Base-by-base conservation (phyloP, 2,888 invertebrate species). In the Zygogramma bicolorata region DNA sequence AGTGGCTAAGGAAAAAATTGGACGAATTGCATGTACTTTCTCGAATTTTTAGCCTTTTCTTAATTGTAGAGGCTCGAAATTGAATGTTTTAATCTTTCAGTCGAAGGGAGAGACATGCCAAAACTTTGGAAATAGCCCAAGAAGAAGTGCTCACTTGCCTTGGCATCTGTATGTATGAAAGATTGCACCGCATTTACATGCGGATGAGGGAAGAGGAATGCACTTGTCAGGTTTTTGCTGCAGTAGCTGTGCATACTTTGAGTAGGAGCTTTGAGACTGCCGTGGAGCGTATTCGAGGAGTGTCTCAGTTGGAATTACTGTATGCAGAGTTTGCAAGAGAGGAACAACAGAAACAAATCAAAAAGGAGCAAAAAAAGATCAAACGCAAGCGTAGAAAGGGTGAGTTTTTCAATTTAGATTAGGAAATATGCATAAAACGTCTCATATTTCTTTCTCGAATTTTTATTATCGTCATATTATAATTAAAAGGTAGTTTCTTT, bases 91-190 rank as follows among this genome's bases (percentile, higher is more conserved):
- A 20, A 2, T 8, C 42, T 73, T 77, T 59, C 31, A 93, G 94
- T 84, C 92, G 94, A 79, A 90, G 97, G 74, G 97, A 97, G 86
- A 91, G 97, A 69, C 97, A 98, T 86, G 97, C 97, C 6, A 97
- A 97, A 88, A 97, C 97, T n/a, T 88, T 98, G 81, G 97, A 97
- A 89, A 96, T 97, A 77, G 97, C 97, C 80, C 97, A 98, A 88
- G 97, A 97, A 88, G 97, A 98, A 89, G 97, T 98, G 69, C 89
- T 98, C 77, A 97, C 97, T 8, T 98, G 97, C 86, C 91, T 98
- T 73, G 97, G 97, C 10, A 94, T 97, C 86, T 96, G 97, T 86
- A 93, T 97, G 82, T 96, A 96, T 85, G 97, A 97, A 85, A 91
- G 97, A 70, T 90, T 98, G 60, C 95, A 97, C 85, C 92, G 94